Base-by-base conservation (phyloP, 2,888 invertebrate genomes). In the Macrophya annulata region DNA sequence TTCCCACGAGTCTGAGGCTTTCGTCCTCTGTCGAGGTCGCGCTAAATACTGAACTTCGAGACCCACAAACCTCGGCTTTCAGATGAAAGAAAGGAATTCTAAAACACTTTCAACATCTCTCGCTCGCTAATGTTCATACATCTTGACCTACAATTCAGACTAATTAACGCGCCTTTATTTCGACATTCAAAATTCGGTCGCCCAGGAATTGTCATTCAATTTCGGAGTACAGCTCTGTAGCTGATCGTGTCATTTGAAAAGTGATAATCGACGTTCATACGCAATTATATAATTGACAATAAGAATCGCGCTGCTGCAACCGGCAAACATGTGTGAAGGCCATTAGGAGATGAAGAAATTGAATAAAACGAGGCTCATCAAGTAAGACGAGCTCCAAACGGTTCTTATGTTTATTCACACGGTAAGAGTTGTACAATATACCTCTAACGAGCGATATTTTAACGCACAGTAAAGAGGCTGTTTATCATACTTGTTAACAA, bases 1-100 rank as follows among this genome's bases (percentile, higher is more conserved):
- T 83, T 83, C 83, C 83, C 83, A 83, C 83, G 83, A 83, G 65
- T 83, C 83, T 68, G 68, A 68, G 71, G 71, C 31, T 62, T 43
- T 62, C 83, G 83, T 71, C 68, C 83, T 83, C 83, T 68, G 31
- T 37, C 43, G 83, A 83, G 83, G 83, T 40, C 68, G 83, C 62
- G 55, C 77, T 77, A 77, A 77, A 77, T 77, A 55, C 77, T 43
- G 2, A 43, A 55, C 31, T 55, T 9, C 31, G 51, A 77, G 15
- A 17, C 77, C 25, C 77, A 31, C 37, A 68, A 68, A 68, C 12
- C 31, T 45, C 45, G 9, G 45, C n/a, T 74, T 74, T 74, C 68
- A 37, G 68, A 31, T 37, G 6, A 17, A 17, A 21, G 3, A 25
- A 9, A 62, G 37, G 6, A 68, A 68, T 68, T 68, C 68, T 68